Percentiles rank a stretch among this genome's conserved stretches.
phyloP scores from a whole-genome alignment of 2,113 vertebrate genomes.

The Chlorodrepanis virens region DNA sequence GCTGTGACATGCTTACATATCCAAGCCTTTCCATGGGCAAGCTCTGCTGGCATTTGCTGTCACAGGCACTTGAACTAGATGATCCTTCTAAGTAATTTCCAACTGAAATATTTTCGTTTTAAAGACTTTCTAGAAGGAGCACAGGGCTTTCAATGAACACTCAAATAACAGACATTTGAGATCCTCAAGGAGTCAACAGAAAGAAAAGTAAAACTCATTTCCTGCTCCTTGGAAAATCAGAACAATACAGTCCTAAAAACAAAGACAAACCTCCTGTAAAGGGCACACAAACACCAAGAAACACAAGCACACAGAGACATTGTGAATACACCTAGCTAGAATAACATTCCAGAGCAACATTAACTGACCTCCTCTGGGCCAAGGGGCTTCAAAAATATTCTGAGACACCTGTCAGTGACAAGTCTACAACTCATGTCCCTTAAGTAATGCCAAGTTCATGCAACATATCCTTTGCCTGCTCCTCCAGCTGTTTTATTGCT shows the following conservation, averaged over 20 bases:
- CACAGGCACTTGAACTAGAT: background rate
- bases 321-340: background rate
- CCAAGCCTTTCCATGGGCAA: background rate
- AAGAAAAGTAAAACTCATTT: background rate
- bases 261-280: background rate
- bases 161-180: background rate
- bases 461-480: slow-evolving; percentile 85
- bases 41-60: background rate
- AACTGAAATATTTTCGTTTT: background rate
- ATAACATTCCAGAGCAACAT: background rate
- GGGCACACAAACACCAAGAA: background rate
- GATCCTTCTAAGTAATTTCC: background rate
- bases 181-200: background rate
- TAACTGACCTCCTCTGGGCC: slow-evolving; percentile 84
- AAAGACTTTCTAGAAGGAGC: background rate
- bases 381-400: slow-evolving; percentile 87
- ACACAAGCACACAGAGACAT: background rate
- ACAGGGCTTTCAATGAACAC: background rate
- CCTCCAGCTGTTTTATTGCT: slow-evolving; percentile 79
- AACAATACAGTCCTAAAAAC: background rate
- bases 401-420: slow-evolving; percentile 86
- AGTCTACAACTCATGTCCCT: slow-evolving; percentile 86
- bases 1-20: background rate
- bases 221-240: background rate
- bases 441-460: slow-evolving; percentile 85